phyloP scores from a whole-genome alignment of 2,797 vertebrate species.

The Phataginus tetradactyla region DNA sequence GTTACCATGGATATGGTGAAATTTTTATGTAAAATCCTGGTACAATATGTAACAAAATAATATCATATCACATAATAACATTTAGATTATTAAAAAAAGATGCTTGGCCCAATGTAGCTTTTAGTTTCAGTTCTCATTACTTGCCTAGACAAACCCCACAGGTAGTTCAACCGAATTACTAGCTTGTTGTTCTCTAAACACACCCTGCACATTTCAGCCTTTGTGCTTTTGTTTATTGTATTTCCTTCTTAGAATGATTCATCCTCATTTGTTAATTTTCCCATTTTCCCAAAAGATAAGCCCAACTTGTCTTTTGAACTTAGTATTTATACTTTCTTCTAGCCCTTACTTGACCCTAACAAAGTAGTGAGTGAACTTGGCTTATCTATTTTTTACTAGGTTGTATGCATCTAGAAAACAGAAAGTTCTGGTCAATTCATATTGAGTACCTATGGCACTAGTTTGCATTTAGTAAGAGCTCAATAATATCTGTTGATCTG shows the following conservation, averaged over 20 bases:
- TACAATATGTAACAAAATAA: not conserved
- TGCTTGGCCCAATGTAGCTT: not conserved
- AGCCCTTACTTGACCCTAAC: not conserved
- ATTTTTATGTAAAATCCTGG: not conserved
- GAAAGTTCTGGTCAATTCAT: not conserved
- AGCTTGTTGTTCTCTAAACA: not conserved
- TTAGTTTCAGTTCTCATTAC: not conserved
- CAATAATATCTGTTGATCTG: constrained; percentile 8
- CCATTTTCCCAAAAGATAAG: constrained; percentile 19
- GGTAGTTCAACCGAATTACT: not conserved
- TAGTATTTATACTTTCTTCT: not conserved
- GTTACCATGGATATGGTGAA: not conserved
- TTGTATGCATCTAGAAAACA: not conserved
- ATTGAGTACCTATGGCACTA: not conserved
- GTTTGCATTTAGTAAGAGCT: constrained; percentile 23
- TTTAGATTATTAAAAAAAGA: not conserved
- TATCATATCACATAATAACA: not conserved
- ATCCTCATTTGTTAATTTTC: not conserved
- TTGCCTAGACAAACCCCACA: not conserved
- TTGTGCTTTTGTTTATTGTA: not conserved
- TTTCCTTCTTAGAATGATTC: not conserved
- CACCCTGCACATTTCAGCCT: not conserved
- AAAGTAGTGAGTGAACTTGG: not conserved
- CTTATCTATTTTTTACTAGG: constrained; percentile 3
- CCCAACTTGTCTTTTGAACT: not conserved